Percentiles rank a stretch among this genome's conserved stretches.
These are phyloP conservation scores for Pao palembangensis DNA, from an alignment of 2,113 vertebrate genomes.

Conservation along the genomic window DNA sequence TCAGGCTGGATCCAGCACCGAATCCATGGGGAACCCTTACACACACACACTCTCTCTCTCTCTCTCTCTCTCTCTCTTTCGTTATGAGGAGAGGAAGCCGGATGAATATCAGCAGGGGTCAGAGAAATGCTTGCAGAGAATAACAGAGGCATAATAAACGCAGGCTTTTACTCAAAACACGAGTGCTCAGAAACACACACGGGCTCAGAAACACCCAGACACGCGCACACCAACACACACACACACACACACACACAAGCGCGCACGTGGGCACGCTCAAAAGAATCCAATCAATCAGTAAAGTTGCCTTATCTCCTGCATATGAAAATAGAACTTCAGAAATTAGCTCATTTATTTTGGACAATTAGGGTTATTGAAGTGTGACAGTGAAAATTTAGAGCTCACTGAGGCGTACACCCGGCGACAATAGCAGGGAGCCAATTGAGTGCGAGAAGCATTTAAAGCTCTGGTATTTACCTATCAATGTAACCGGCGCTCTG, in stretches of 20 bases:
- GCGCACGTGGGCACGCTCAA: constrained; percentile 49
- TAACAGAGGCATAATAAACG: constrained; percentile 71
- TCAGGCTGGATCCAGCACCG: constrained; percentile 55
- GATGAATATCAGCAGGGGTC: constrained; percentile 71
- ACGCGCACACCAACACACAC: background rate
- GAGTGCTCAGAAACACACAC: constrained; percentile 62
- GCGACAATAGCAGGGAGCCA: constrained; percentile 82
- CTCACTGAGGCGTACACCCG: constrained; percentile 81
- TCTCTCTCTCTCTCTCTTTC: constrained; percentile 30
- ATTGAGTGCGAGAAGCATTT: constrained; percentile 88
- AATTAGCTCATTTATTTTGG: constrained; percentile 99
- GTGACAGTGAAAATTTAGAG: constrained; percentile 97
- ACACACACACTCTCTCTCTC: constrained; percentile 29
- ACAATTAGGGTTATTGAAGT: constrained; percentile 99
- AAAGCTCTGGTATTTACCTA: constrained; percentile 95
- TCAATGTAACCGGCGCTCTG: constrained; percentile 87
- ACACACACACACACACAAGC: constrained; percentile 40
- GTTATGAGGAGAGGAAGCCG: constrained; percentile 50
- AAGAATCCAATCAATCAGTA: constrained; percentile 92
- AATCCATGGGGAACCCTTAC: constrained; percentile 62
- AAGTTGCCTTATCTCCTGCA: constrained; percentile 89
- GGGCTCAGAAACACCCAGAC: constrained; percentile 29
- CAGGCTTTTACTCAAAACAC: constrained; percentile 73
- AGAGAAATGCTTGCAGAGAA: constrained; percentile 66
- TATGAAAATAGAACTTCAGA: constrained; percentile 93